phyloP scores from a whole-genome alignment of 2,888 invertebrate species.

The Eristalis intricaria region DNA sequence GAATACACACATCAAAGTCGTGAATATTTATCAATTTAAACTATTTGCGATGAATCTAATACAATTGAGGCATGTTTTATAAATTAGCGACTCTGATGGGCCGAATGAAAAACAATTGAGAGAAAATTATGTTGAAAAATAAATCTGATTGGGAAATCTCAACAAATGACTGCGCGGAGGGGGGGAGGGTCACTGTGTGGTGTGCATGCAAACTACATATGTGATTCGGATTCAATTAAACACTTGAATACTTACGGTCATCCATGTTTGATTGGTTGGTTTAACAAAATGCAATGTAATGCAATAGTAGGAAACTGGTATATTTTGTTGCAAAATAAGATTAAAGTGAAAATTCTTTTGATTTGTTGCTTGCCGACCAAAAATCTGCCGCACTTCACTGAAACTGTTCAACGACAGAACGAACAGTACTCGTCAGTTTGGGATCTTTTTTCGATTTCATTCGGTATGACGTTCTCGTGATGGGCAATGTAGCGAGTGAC shows the following conservation, averaged over 20 bases:
- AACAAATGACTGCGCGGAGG: background rate
- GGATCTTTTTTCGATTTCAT: slow-evolving; percentile 32
- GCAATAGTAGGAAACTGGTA: slow-evolving; percentile 26
- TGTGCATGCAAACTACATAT: background rate
- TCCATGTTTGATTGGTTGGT: slow-evolving; percentile 50
- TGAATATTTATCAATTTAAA: slow-evolving; percentile 27
- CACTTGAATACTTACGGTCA: slow-evolving; percentile 50
- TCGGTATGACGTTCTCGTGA: slow-evolving; percentile 31
- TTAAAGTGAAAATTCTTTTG: slow-evolving; percentile 16
- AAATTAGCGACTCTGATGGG: slow-evolving; percentile 36
- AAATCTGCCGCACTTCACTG: slow-evolving; percentile 53
- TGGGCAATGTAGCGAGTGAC: slow-evolving; percentile 41
- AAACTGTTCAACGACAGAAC: slow-evolving; percentile 55
- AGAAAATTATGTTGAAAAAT: slow-evolving; percentile 11
- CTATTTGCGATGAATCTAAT: slow-evolving; percentile 3
- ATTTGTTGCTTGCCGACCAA: slow-evolving; percentile 46
- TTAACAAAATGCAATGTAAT: slow-evolving; percentile 25
- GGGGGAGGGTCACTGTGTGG: background rate
- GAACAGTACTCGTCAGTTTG: slow-evolving; percentile 25
- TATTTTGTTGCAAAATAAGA: slow-evolving; percentile 23
- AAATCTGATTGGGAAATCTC: background rate
- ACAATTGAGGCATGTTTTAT: slow-evolving; percentile 46
- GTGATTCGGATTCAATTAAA: background rate
- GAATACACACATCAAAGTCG: background rate
- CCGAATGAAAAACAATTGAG: slow-evolving; percentile 25